These are phyloP conservation scores for Diarsia brunnea DNA, from an alignment of 2,888 invertebrate genomes.

Conservation along the genomic window DNA sequence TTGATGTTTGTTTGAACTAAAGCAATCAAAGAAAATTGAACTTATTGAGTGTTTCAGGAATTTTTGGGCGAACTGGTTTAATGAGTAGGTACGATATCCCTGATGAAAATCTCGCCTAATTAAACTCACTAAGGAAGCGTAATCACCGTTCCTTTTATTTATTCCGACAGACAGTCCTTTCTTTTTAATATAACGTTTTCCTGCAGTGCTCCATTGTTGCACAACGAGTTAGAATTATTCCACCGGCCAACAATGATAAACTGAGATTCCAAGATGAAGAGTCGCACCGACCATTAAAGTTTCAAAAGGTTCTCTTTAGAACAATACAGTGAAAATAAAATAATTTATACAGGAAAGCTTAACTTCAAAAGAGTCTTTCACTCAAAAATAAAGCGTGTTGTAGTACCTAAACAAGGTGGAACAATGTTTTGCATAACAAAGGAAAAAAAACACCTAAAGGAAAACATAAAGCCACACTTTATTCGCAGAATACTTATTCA, in stretches of 20 bases:
- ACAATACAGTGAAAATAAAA: slow-evolving; percentile 90
- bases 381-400: slow-evolving; percentile 91
- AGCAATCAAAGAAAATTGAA: background rate
- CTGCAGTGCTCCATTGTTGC: slow-evolving; percentile 52
- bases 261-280: slow-evolving; percentile 81
- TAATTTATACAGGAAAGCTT: slow-evolving; percentile 90
- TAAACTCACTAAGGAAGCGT: slow-evolving; percentile 33
- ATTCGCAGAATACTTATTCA: slow-evolving; percentile 91
- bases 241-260: slow-evolving; percentile 79
- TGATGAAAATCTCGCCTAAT: slow-evolving; percentile 22
- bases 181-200: slow-evolving; percentile 42
- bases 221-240: slow-evolving; percentile 66
- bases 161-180: slow-evolving; percentile 10
- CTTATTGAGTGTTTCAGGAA: background rate
- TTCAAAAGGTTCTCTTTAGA: slow-evolving; percentile 87
- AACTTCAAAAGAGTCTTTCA: slow-evolving; percentile 91
- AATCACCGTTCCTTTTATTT: slow-evolving; percentile 29
- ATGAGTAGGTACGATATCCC: background rate
- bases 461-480: slow-evolving; percentile 91
- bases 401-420: slow-evolving; percentile 91
- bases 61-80: background rate
- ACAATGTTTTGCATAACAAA: slow-evolving; percentile 91
- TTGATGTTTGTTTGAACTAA: background rate
- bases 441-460: slow-evolving; percentile 90
- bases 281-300: slow-evolving; percentile 85